Evolutionary conservation across 2,888 invertebrate genomes (phyloP).

Genomic region (Cabera pusaria): DNA sequence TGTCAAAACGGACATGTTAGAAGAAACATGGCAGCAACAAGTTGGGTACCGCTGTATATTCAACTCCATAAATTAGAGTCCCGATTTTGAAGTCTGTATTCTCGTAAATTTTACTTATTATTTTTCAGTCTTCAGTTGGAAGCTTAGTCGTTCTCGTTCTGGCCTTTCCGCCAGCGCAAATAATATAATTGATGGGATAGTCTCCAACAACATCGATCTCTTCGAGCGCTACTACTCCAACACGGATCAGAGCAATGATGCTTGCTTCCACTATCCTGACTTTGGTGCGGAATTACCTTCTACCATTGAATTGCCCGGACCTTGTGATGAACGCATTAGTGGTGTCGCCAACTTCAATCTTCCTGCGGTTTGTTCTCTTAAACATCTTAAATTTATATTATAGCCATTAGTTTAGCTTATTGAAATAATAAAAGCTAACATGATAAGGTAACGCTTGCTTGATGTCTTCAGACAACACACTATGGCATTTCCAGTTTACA

Average conservation of each 20-base stretch:
- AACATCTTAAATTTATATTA: not conserved
- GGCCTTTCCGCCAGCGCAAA: constrained; percentile 47
- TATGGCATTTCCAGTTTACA: too few species aligned
- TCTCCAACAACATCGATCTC: constrained; percentile 48
- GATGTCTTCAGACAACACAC: too few species aligned
- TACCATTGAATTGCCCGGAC: constrained; percentile 51
- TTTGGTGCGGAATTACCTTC: constrained; percentile 44
- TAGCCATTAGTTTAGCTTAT: too few species aligned
- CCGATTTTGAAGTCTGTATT: too few species aligned
- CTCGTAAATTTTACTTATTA: constrained; percentile 2
- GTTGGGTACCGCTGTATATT: too few species aligned
- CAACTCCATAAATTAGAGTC: too few species aligned
- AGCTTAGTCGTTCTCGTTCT: constrained; percentile 49
- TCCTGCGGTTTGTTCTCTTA: constrained; percentile 43
- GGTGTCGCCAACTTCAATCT: constrained; percentile 53
- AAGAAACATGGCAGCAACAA: too few species aligned
- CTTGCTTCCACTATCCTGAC: constrained; percentile 67
- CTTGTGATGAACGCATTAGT: constrained; percentile 50
- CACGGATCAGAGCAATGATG: constrained; percentile 50
- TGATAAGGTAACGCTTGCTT: too few species aligned
- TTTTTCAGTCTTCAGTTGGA: constrained; percentile 68
- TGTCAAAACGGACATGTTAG: too few species aligned
- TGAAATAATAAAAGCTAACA: too few species aligned
- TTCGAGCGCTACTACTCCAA: constrained; percentile 53
- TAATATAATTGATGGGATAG: constrained; percentile 40